Evolutionary conservation across 2,888 invertebrate species (phyloP), one percentile per base, ranked within the genome.

Genomic region (Stenurella melanura): DNA sequence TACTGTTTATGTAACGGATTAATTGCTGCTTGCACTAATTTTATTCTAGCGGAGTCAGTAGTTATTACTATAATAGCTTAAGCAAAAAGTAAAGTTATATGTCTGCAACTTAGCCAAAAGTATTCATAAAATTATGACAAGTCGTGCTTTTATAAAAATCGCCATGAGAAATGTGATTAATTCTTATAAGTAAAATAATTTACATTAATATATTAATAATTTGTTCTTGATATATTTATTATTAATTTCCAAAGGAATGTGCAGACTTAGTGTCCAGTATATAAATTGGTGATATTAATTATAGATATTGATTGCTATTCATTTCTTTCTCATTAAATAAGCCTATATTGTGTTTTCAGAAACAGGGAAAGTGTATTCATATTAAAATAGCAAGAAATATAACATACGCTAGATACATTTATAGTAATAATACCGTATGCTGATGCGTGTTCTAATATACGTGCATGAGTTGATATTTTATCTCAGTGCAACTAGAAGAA

Each of bases 1-100:
- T 76, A 73, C 64, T 73, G 69, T 63, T 73, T 64, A 73, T 73
- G 69, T 60, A 68, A 76, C 61, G 56, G 54, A 73, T 68, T 63
- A 73, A 76, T 61, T 38, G 30, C 66, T 68, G 50, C 57, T 63
- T 76, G 66, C 63, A 34, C 54, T 38, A 61, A 34, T 72, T 72
- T 71, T 68, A 34, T 75, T 42, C 2, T 15, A 18, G 38, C 12
- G 15, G 18, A 64, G 19, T 19, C 19, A 38, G 18, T 42, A 50
- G 5, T 50, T 50, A 34, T 26, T 26, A 26, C 21, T 26, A 26
- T 26, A 26, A 26, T 4, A 26, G 21, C 4, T 1, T 3, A 26
- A 26, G 21, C 4, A 26, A 26, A 26, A n/a, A n/a, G n/a, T n/a
- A n/a, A n/a, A n/a, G n/a, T n/a, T n/a, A n/a, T n/a, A n/a, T n/a